These are phyloP conservation scores for Columbina picui DNA, from an alignment of 2,113 vertebrate species.

Conservation along the genomic window DNA sequence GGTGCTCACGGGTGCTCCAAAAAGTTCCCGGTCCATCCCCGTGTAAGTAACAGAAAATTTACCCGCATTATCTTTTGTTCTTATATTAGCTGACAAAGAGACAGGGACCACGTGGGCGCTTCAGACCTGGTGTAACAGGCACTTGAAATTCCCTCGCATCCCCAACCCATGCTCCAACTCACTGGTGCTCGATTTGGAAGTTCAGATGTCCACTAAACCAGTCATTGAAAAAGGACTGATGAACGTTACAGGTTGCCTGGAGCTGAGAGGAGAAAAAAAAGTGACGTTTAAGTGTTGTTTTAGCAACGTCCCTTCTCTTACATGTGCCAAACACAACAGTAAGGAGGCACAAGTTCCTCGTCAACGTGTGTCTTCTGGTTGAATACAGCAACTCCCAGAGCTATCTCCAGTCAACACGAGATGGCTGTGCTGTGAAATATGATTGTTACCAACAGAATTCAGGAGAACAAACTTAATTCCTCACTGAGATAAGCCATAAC, in stretches of 20 bases:
- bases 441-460: background rate
- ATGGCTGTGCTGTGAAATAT: background rate
- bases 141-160: background rate
- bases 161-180: slow-evolving; percentile 30
- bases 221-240: slow-evolving; percentile 84
- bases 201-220: slow-evolving; percentile 89
- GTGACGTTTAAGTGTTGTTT: background rate
- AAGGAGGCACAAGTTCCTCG: background rate
- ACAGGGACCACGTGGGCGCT: background rate
- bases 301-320: background rate
- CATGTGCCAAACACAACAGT: background rate
- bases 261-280: slow-evolving; percentile 57
- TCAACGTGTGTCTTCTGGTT: background rate
- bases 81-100: background rate
- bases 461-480: background rate
- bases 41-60: background rate
- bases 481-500: background rate
- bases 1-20: background rate
- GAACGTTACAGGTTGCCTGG: slow-evolving; percentile 84
- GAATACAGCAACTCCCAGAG: background rate
- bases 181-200: slow-evolving; percentile 89
- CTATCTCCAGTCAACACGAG: background rate
- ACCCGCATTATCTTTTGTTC: background rate
- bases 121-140: background rate
- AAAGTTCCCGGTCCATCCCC: background rate